Evolutionary conservation across 92 coral and sea anemone genomes (phyloP).

Genomic region (Galaxea fascicularis): DNA sequence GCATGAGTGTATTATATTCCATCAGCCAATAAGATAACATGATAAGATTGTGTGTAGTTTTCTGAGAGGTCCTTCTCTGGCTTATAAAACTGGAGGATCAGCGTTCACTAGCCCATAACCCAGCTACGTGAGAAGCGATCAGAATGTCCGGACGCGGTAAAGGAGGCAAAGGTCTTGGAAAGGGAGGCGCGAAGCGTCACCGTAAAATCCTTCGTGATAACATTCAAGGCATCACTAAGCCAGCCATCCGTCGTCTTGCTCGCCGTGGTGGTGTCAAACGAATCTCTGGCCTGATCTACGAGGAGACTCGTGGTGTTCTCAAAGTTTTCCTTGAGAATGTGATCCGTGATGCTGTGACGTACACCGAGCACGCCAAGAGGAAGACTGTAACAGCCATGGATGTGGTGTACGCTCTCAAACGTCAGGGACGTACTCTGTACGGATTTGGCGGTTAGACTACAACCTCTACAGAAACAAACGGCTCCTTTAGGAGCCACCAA

Average conservation of each 20-base stretch:
- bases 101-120: neutral
- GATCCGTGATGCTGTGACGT: conserved; percentile 95
- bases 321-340: conserved; percentile 96
- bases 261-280: conserved; percentile 95
- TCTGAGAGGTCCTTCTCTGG: conserved; percentile 17
- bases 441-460: conserved; percentile 80
- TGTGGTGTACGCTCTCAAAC: conserved; percentile 95
- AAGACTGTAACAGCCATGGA: conserved; percentile 98
- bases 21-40: neutral
- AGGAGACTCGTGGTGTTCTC: conserved; percentile 95
- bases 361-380: conserved; percentile 96
- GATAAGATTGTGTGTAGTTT: neutral
- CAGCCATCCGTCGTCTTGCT: conserved; percentile 95
- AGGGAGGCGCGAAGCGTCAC: conserved; percentile 99
- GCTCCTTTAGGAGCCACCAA: conserved; percentile 95
- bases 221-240: conserved; percentile 92
- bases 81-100: neutral
- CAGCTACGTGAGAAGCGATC: neutral
- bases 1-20: neutral
- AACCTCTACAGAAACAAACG: conserved; percentile 54
- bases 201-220: conserved; percentile 70
- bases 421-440: conserved; percentile 94
- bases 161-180: conserved; percentile 98
- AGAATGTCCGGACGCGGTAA: conserved; percentile 87
- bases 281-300: conserved; percentile 95